Conservation (phyloP, 2,113 vertebrate species). For the Galeopterus variegatus region DNA sequence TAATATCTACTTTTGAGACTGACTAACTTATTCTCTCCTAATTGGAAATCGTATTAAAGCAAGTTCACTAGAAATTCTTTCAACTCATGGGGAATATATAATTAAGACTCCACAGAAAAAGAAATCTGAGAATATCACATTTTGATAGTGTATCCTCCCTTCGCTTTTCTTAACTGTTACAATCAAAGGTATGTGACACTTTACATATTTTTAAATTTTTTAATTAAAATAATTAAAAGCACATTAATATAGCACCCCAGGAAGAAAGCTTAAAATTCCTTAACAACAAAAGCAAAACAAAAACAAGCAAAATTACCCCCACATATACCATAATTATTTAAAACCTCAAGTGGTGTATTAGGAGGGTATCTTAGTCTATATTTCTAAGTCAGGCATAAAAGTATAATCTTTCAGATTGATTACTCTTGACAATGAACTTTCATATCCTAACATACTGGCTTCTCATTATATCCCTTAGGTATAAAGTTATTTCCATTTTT, state of each 20-base stretch:
- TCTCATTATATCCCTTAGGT: neutral
- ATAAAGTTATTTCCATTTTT: constrained; percentile 23
- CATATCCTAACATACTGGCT: neutral
- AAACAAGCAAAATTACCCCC: neutral
- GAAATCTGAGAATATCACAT: constrained; percentile 46
- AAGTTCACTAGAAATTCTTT: constrained; percentile 35
- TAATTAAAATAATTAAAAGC: constrained; percentile 54
- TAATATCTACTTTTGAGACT: constrained; percentile 25
- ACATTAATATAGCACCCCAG: neutral
- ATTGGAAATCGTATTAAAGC: constrained; percentile 16
- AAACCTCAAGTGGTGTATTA: constrained; percentile 41
- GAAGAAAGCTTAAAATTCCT: constrained; percentile 42
- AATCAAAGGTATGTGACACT: constrained; percentile 39
- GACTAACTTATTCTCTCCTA: constrained; percentile 37
- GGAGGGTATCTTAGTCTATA: neutral
- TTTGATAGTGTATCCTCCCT: neutral
- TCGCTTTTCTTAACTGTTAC: constrained; percentile 35
- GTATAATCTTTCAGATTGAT: neutral
- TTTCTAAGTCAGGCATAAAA: neutral
- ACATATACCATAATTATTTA: neutral
- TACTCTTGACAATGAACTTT: neutral
- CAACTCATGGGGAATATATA: neutral
- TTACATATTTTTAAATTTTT: constrained; percentile 8
- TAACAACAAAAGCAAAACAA: neutral
- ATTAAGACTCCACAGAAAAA: neutral